Percentiles rank a stretch among this genome's conserved stretches.
Evolutionary conservation across 35 echinoderm and acorn worm species (phyloP).

Genomic region (Heliocidaris tuberculata): DNA sequence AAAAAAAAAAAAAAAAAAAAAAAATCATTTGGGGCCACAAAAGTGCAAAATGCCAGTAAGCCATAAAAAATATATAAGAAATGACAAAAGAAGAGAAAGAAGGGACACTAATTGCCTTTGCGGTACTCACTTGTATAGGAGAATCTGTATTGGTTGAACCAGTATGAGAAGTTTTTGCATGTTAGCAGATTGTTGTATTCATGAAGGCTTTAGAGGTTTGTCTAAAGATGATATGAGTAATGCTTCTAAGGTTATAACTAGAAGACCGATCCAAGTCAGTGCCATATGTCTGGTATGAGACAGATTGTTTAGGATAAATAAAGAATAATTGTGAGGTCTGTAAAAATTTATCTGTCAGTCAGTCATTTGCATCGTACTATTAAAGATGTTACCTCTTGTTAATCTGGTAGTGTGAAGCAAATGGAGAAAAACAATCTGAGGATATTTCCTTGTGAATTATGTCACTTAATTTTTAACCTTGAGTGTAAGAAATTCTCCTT

Average conservation of each 20-base stretch:
- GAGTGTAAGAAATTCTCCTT: neutral
- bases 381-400: neutral
- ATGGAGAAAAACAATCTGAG: neutral
- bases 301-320: too few species aligned
- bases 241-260: neutral
- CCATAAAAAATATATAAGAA: neutral
- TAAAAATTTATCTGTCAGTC: neutral
- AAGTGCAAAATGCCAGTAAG: too few species aligned
- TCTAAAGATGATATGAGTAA: neutral
- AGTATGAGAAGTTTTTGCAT: neutral
- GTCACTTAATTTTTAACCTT: neutral
- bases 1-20: too few species aligned
- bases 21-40: neutral
- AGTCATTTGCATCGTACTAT: neutral
- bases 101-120: neutral
- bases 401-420: neutral
- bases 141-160: neutral
- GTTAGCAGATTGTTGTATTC: neutral
- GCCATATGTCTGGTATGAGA: too few species aligned
- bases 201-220: neutral
- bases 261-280: too few species aligned
- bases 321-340: neutral
- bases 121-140: neutral
- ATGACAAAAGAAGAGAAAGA: neutral
- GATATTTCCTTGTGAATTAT: neutral